phyloP scores from a whole-genome alignment of 2,888 invertebrate species.

The Trisateles emortualis region DNA sequence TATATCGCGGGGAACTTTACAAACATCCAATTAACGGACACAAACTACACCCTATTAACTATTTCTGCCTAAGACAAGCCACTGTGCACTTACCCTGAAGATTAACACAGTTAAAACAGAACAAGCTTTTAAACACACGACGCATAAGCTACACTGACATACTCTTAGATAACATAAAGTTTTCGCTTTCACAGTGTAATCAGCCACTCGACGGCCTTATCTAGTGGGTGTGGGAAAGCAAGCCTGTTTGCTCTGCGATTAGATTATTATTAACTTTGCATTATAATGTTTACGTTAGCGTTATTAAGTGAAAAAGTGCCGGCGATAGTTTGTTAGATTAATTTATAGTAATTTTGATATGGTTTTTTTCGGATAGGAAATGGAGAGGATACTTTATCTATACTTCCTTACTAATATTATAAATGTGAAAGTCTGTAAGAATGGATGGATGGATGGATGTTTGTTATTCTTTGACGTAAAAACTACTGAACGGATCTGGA shows the following conservation, averaged over 20 bases:
- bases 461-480: too few species aligned
- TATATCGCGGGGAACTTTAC: too few species aligned
- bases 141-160: constrained; percentile 26
- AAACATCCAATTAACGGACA: too few species aligned
- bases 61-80: too few species aligned
- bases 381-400: too few species aligned
- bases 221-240: constrained; percentile 65
- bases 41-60: too few species aligned
- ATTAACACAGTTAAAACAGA: neutral
- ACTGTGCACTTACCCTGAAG: too few species aligned
- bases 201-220: constrained; percentile 56
- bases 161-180: constrained; percentile 45
- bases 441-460: too few species aligned
- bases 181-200: constrained; percentile 52
- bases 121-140: neutral
- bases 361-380: too few species aligned
- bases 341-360: neutral
- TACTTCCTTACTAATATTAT: too few species aligned
- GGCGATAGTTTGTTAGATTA: neutral
- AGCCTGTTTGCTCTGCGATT: constrained; percentile 56
- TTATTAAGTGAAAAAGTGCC: constrained; percentile 18
- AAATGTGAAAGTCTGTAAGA: too few species aligned
- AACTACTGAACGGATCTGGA: too few species aligned
- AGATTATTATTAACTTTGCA: constrained; percentile 55
- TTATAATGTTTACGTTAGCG: constrained; percentile 31